Conservation (phyloP, 2,797 vertebrate genomes). For the Alfaro cultratus region DNA sequence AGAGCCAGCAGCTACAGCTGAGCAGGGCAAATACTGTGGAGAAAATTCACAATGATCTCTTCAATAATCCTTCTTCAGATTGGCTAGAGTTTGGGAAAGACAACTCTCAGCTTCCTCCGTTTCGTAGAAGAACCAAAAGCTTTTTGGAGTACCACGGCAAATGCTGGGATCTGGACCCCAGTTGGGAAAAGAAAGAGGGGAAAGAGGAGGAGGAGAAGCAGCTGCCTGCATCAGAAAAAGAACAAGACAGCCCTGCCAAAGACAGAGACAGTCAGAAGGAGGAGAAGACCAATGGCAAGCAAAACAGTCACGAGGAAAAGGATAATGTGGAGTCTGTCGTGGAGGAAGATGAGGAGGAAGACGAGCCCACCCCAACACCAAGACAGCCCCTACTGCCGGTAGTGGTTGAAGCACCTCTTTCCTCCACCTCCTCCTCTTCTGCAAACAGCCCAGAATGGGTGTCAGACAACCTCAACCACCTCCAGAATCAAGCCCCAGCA, state of each 20-base stretch:
- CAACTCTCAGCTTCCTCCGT: conserved; percentile 82
- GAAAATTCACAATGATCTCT: conserved; percentile 77
- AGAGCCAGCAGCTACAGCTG: conserved; percentile 91
- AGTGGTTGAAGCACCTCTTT: conserved; percentile 74
- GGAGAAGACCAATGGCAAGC: conserved; percentile 67
- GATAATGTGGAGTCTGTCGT: conserved; percentile 57
- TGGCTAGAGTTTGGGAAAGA: conserved; percentile 90
- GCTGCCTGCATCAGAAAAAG: conserved; percentile 68
- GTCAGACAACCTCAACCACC: conserved; percentile 47
- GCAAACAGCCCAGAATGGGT: conserved; percentile 68
- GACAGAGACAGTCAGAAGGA: conserved; percentile 78
- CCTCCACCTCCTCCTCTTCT: conserved; percentile 69
- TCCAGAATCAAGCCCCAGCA: conserved; percentile 59
- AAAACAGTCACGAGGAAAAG: conserved; percentile 68
- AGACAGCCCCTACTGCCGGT: conserved; percentile 72
- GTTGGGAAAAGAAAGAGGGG: conserved; percentile 70
- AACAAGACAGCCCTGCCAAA: conserved; percentile 72
- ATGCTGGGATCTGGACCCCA: conserved; percentile 67
- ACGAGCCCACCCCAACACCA: conserved; percentile 64
- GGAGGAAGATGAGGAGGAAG: conserved; percentile 64
- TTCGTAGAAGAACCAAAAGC: conserved; percentile 91
- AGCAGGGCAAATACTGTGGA: conserved; percentile 84
- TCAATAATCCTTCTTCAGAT: conserved; percentile 85
- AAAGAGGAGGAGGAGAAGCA: conserved; percentile 57
- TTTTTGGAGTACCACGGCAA: conserved; percentile 92